Conservation (phyloP, 35 echinoderm and acorn worm genomes). For the Ophioderma brevispina region DNA sequence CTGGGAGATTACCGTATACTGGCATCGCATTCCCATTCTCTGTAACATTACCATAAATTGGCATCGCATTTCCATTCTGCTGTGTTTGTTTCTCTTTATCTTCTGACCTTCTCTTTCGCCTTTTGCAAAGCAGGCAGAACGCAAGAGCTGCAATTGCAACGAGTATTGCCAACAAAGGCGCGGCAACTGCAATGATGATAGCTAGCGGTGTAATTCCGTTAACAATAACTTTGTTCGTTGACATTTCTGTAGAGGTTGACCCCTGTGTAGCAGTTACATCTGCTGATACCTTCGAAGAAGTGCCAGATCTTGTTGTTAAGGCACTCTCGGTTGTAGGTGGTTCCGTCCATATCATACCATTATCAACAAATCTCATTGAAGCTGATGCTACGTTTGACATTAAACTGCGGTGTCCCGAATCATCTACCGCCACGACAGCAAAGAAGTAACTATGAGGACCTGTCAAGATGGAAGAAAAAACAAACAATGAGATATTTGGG, state of each 20-base stretch:
- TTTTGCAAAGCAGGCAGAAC: background rate
- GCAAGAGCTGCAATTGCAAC: background rate
- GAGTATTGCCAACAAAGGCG: background rate
- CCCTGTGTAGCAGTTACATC: too few species aligned
- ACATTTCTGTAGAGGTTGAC: background rate
- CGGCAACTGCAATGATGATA: background rate
- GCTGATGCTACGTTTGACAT: background rate
- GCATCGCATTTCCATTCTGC: background rate
- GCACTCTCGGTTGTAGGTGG: background rate
- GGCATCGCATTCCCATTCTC: background rate
- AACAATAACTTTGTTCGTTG: background rate
- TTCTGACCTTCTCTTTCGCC: background rate
- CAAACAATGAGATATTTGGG: too few species aligned
- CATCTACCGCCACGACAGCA: background rate
- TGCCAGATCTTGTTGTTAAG: too few species aligned
- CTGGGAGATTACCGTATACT: background rate
- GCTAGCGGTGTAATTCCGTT: background rate
- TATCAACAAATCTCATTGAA: background rate
- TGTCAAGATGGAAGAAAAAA: background rate
- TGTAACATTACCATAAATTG: background rate
- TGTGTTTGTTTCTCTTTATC: background rate
- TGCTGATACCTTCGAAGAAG: too few species aligned
- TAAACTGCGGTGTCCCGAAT: background rate
- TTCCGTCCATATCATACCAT: background rate
- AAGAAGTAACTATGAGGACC: background rate